Evolutionary conservation across 2,797 vertebrate genomes (phyloP).

Genomic region (Dromococcyx pavoninus): DNA sequence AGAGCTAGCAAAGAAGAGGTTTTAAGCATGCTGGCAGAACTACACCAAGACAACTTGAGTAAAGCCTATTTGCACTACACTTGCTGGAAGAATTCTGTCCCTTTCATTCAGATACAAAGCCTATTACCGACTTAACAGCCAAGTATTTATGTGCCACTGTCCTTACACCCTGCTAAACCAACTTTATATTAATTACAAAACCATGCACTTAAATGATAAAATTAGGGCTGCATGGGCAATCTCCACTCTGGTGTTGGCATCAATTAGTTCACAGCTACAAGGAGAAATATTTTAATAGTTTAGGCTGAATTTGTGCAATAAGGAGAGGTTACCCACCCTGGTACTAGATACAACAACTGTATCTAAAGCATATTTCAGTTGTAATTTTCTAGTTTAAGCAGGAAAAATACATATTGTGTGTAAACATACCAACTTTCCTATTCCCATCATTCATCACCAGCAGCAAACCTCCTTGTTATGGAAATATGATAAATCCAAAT

Average conservation of each 20-base stretch:
- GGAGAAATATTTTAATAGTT: background rate
- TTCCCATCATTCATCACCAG: background rate
- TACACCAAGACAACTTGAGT: background rate
- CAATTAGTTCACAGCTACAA: background rate
- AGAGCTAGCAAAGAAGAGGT: background rate
- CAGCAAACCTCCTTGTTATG: background rate
- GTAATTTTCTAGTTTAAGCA: background rate
- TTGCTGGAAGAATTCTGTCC: background rate
- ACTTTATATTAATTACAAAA: background rate
- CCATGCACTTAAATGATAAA: background rate
- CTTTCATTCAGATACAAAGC: constrained; percentile 4
- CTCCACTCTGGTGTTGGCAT: background rate
- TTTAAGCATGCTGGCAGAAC: background rate
- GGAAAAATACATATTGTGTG: background rate
- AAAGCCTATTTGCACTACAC: background rate
- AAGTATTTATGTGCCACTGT: background rate
- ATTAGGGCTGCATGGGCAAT: background rate
- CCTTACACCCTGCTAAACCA: background rate
- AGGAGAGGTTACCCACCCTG: background rate
- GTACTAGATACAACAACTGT: background rate
- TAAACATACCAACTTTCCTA: background rate
- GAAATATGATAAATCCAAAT: background rate
- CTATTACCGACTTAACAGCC: background rate
- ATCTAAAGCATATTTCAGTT: background rate
- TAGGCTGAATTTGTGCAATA: background rate